These are phyloP conservation scores for Oncopeltus fasciatus DNA, from an alignment of 1,140 invertebrate species.

Conservation along the genomic window DNA sequence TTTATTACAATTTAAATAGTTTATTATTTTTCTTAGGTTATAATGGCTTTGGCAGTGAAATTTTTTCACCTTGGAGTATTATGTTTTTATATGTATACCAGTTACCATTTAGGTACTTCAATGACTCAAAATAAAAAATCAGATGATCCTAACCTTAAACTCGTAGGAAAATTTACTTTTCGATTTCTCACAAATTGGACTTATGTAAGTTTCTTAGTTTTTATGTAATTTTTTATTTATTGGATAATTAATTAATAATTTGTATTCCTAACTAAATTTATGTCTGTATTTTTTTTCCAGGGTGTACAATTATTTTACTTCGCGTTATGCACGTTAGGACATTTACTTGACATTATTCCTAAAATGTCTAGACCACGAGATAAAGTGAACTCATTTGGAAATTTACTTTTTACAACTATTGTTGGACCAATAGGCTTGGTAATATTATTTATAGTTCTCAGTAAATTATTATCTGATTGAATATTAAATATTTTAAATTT, in stretches of 20 bases:
- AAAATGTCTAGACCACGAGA: background rate
- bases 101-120: background rate
- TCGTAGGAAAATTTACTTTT: constrained; percentile 2
- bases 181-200: constrained; percentile 22
- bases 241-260: background rate
- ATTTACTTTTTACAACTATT: background rate
- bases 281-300: background rate
- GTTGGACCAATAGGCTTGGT: background rate
- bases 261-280: background rate
- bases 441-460: background rate
- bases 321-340: background rate
- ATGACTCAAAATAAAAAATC: background rate
- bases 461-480: no score
- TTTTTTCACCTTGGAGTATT: background rate
- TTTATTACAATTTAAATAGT: no score
- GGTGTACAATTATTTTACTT: background rate
- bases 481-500: no score
- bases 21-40: background rate
- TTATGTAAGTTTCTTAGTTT: constrained; percentile 17
- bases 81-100: background rate
- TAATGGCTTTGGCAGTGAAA: background rate
- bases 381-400: background rate
- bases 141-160: background rate
- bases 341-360: background rate
- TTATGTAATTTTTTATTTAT: background rate